Evolutionary conservation across 2,888 invertebrate species (phyloP).

Genomic region (Tenthredo notha): DNA sequence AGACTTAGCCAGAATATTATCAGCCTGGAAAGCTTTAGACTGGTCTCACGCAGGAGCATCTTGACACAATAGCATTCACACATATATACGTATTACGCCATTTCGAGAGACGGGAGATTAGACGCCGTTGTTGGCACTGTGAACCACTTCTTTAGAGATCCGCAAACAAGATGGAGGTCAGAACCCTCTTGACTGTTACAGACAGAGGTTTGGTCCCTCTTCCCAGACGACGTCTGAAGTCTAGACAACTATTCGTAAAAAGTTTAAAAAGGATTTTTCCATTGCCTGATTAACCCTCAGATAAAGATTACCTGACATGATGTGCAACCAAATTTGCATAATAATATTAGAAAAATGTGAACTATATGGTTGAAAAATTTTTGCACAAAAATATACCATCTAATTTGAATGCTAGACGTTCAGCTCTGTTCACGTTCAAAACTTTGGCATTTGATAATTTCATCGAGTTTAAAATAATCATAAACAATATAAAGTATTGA

Average conservation of each 20-base stretch:
- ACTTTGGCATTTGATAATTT: slow-evolving; percentile 6
- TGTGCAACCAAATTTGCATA: background rate
- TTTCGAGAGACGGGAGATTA: slow-evolving; percentile 29
- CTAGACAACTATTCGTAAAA: slow-evolving; percentile 14
- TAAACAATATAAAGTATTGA: background rate
- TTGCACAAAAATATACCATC: background rate
- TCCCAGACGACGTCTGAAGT: background rate
- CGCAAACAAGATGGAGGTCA: slow-evolving; percentile 49
- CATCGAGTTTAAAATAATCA: background rate
- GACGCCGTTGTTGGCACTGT: slow-evolving; percentile 17
- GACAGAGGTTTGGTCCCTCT: slow-evolving; percentile 25
- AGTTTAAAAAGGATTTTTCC: background rate
- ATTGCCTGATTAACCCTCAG: background rate
- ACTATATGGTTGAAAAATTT: background rate
- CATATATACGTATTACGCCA: slow-evolving; percentile 15
- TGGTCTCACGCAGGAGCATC: slow-evolving; percentile 1
- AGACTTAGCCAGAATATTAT: slow-evolving; percentile 2
- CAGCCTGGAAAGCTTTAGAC: background rate
- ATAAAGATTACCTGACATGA: background rate
- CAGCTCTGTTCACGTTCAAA: background rate
- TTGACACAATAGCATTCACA: slow-evolving; percentile 28
- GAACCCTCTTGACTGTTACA: slow-evolving; percentile 24
- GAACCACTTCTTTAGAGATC: slow-evolving; percentile 22
- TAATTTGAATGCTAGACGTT: background rate
- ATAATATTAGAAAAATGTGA: background rate